Percentiles rank a stretch among this genome's conserved stretches.
phyloP scores from a whole-genome alignment of 2,113 vertebrate genomes.

The Solenodon paradoxus region DNA sequence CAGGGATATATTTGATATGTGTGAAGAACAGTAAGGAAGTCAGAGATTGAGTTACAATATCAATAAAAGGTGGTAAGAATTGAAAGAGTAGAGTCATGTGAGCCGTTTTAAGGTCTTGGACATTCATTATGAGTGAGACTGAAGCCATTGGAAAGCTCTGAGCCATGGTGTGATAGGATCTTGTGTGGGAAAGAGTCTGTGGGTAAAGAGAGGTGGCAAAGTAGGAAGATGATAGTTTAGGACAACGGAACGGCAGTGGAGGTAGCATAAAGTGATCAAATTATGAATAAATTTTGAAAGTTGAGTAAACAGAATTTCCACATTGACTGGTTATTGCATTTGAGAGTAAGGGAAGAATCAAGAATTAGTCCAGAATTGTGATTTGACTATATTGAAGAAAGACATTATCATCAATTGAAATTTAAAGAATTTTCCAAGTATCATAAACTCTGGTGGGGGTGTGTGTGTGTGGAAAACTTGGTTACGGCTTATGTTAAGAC shows the following conservation, averaged over 20 bases:
- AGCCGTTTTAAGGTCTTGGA: not conserved
- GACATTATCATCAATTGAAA: not conserved
- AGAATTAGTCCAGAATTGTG: not conserved
- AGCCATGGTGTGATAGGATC: not conserved
- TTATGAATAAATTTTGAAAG: not conserved
- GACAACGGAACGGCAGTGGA: too few species aligned
- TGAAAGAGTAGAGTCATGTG: not conserved
- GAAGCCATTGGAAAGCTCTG: not conserved
- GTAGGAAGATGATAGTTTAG: not conserved
- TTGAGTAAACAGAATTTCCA: not conserved
- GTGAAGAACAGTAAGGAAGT: not conserved
- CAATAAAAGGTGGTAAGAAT: not conserved
- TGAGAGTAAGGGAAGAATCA: not conserved
- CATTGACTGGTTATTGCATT: not conserved
- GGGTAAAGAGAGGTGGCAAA: not conserved
- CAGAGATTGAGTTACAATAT: not conserved
- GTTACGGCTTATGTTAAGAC: not conserved
- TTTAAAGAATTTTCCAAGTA: not conserved
- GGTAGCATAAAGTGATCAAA: accelerated
- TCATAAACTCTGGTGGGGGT: not conserved
- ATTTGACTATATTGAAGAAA: not conserved
- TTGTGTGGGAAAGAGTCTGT: not conserved
- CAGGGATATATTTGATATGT: not conserved
- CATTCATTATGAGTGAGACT: not conserved
- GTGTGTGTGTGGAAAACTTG: not conserved